A percentile compares a stretch with the other conserved stretches of the same genome.
phyloP scores from a whole-genome alignment of 2,888 invertebrate genomes.

The Trachelus tabidus region DNA sequence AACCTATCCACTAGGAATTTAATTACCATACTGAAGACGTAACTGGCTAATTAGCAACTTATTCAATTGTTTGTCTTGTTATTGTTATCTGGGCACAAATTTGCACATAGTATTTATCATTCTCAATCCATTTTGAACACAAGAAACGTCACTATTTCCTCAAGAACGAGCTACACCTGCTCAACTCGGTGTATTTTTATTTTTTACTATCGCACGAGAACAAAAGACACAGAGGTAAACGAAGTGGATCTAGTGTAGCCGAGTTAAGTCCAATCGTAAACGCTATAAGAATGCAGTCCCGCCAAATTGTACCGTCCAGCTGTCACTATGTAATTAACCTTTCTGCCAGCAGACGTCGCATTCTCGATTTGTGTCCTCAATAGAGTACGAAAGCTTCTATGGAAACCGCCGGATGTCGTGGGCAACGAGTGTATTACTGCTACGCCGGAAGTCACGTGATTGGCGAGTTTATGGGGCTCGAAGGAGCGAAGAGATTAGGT shows the following conservation, averaged over 20 bases:
- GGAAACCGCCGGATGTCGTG: not conserved
- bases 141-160: not conserved
- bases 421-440: not conserved
- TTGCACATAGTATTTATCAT: not conserved
- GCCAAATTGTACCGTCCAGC: not conserved
- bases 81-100: not conserved
- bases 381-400: not conserved
- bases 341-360: not conserved
- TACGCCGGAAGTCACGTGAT: not conserved
- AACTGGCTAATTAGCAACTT: not conserved
- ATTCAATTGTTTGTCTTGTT: not conserved
- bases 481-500: not conserved
- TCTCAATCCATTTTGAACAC: not conserved
- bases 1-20: not conserved
- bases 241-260: too few relatives aligned
- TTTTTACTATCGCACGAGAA: too few relatives aligned
- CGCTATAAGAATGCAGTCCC: too few relatives aligned
- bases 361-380: not conserved
- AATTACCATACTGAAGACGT: not conserved
- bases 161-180: not conserved
- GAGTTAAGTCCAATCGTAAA: too few relatives aligned
- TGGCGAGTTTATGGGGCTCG: not conserved
- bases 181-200: too few relatives aligned
- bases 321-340: not conserved
- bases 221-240: too few relatives aligned